phyloP scores from a whole-genome alignment of 2,888 invertebrate genomes.

The Prosopocoilus inquinatus region DNA sequence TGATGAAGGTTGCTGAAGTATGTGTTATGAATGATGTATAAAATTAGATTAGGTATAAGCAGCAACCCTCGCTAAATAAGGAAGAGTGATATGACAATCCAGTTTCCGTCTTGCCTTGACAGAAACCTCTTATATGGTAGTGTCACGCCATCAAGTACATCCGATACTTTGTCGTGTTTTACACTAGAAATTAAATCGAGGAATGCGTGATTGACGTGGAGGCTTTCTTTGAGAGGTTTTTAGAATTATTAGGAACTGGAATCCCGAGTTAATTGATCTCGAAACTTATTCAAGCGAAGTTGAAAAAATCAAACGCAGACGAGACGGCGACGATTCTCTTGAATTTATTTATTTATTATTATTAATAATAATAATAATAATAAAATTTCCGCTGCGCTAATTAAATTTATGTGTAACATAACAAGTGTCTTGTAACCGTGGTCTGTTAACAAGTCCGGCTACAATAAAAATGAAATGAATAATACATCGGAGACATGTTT shows the following conservation, averaged over 20 bases:
- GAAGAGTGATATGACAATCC: slow-evolving; percentile 14
- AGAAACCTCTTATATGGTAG: slow-evolving; percentile 14
- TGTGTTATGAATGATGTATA: neutral
- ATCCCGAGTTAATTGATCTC: slow-evolving; percentile 37
- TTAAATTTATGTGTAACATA: slow-evolving; percentile 7
- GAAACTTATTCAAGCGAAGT: slow-evolving; percentile 23
- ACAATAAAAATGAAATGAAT: slow-evolving; percentile 10
- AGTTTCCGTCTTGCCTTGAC: slow-evolving; percentile 8
- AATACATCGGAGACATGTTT: slow-evolving; percentile 5
- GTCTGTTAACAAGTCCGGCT: slow-evolving; percentile 16
- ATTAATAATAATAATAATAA: no score
- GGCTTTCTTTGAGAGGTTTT: slow-evolving; percentile 32
- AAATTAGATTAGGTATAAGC: no score
- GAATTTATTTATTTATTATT: no score
- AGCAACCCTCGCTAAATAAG: neutral
- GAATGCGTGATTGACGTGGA: slow-evolving; percentile 30
- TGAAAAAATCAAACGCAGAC: slow-evolving; percentile 31
- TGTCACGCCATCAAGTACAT: slow-evolving; percentile 16
- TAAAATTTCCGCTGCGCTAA: slow-evolving; percentile 6
- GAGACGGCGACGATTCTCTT: slow-evolving; percentile 20
- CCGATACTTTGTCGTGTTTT: slow-evolving; percentile 27
- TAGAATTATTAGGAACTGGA: slow-evolving; percentile 37
- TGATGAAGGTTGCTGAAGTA: no score
- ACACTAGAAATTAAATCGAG: slow-evolving; percentile 30
- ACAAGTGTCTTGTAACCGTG: slow-evolving; percentile 1